A percentile compares a stretch with the other conserved stretches of the same genome.
Evolutionary conservation across 2,797 vertebrate species (phyloP).

Genomic region (Melanotaenia pygmaea): DNA sequence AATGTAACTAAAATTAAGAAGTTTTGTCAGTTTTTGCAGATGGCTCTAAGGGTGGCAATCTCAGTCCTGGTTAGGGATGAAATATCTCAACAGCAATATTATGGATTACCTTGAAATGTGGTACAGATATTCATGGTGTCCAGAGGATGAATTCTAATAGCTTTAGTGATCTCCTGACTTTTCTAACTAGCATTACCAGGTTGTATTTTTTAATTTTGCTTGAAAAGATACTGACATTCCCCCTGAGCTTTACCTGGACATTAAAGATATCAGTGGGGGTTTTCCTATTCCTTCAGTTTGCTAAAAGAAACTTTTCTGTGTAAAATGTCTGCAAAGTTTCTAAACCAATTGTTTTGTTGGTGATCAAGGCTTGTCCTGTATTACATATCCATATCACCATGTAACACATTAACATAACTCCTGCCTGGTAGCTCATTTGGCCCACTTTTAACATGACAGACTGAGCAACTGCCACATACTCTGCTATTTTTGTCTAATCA

Average conservation of each 20-base stretch:
- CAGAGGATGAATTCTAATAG: neutral
- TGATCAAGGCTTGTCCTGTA: neutral
- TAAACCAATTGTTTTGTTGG: neutral
- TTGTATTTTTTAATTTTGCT: conserved; percentile 3
- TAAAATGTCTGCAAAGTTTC: neutral
- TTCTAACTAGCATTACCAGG: neutral
- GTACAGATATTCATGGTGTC: neutral
- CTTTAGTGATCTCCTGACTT: conserved; percentile 4
- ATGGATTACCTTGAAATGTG: neutral
- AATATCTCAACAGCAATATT: neutral
- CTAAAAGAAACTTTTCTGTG: neutral
- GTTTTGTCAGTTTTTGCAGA: neutral
- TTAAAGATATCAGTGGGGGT: neutral
- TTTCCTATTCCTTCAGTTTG: neutral
- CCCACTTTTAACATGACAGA: neutral
- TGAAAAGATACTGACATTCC: neutral
- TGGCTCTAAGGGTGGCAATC: neutral
- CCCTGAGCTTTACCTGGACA: neutral
- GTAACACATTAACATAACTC: neutral
- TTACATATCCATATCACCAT: neutral
- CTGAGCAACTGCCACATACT: neutral
- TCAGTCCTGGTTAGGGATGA: neutral
- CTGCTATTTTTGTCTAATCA: neutral
- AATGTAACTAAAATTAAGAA: neutral
- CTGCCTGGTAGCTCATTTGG: neutral